Conservation (phyloP, 2,888 invertebrate genomes). For the Trichogramma evanescens region DNA sequence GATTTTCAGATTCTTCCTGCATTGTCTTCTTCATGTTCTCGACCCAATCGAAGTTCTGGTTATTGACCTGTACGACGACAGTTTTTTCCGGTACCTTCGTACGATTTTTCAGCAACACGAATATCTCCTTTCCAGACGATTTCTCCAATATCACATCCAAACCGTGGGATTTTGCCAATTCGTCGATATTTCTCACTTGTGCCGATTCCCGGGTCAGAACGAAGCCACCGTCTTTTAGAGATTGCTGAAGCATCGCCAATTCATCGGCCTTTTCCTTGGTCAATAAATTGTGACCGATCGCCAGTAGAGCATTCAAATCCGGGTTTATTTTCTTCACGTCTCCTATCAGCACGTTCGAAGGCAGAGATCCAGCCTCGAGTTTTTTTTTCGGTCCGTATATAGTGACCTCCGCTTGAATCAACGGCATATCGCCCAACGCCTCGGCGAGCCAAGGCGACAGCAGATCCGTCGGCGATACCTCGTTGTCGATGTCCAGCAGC, state of each 20-base stretch:
- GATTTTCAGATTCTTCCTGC: constrained; percentile 41
- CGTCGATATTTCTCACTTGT: constrained; percentile 22
- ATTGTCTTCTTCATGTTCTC: constrained; percentile 36
- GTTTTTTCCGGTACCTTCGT: constrained; percentile 30
- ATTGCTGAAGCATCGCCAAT: constrained; percentile 22
- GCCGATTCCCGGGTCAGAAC: constrained; percentile 31
- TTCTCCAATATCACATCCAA: constrained; percentile 18
- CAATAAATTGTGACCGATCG: constrained; percentile 51
- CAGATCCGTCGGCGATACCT: constrained; percentile 34
- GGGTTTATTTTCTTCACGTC: constrained; percentile 52
- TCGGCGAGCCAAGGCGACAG: constrained; percentile 54
- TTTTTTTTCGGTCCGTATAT: constrained; percentile 45
- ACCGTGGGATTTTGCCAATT: constrained; percentile 51
- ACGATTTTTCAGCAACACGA: constrained; percentile 28
- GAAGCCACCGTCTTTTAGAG: constrained; percentile 31
- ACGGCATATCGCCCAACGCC: constrained; percentile 60
- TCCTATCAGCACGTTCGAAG: constrained; percentile 53
- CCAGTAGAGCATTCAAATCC: constrained; percentile 51
- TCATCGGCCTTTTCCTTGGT: background rate
- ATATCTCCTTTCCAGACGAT: background rate
- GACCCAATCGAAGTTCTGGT: constrained; percentile 44
- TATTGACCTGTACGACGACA: constrained; percentile 30
- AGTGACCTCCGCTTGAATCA: constrained; percentile 61
- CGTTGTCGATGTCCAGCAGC: constrained; percentile 34
- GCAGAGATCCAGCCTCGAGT: constrained; percentile 46